Evolutionary conservation across 2,113 vertebrate genomes (phyloP).

Genomic region (Perca schrenkii): DNA sequence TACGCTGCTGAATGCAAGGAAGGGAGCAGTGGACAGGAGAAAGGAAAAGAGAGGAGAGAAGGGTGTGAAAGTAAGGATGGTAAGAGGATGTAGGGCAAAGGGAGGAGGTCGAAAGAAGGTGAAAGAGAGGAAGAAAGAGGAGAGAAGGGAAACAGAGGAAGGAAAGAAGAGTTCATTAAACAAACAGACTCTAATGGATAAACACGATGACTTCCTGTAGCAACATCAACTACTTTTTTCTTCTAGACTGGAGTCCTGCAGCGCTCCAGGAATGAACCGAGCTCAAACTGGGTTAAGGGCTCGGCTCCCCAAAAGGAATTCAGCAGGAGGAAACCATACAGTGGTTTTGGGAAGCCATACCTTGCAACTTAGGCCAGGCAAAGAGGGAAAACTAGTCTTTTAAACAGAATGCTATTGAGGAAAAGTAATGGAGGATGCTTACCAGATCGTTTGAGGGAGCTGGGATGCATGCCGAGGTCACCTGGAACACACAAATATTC

Average conservation of each 20-base stretch:
- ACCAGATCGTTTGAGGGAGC: constrained; percentile 88
- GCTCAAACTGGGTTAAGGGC: constrained; percentile 51
- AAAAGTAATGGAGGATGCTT: constrained; percentile 66
- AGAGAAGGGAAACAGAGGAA: constrained; percentile 48
- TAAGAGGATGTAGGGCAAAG: constrained; percentile 26
- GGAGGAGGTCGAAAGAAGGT: constrained; percentile 25
- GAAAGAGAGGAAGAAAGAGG: constrained; percentile 14
- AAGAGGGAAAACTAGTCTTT: neutral
- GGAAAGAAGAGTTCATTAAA: constrained; percentile 74
- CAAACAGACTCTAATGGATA: constrained; percentile 76
- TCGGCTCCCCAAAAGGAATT: constrained; percentile 59
- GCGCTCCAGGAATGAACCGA: constrained; percentile 57
- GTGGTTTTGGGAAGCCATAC: constrained; percentile 60
- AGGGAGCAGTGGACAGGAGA: neutral
- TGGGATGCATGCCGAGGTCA: constrained; percentile 87
- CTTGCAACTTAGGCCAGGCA: constrained; percentile 30
- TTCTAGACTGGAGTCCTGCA: constrained; percentile 40
- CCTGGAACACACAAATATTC: constrained; percentile 80
- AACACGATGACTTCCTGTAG: constrained; percentile 72
- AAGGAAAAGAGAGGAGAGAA: neutral
- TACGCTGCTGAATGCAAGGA: constrained; percentile 66
- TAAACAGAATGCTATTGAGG: constrained; percentile 5
- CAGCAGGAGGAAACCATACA: constrained; percentile 47
- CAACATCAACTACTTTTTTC: constrained; percentile 47
- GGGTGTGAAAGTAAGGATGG: constrained; percentile 8